Base-by-base conservation (phyloP, 2,113 vertebrate species). In the Crypturellus undulatus region DNA sequence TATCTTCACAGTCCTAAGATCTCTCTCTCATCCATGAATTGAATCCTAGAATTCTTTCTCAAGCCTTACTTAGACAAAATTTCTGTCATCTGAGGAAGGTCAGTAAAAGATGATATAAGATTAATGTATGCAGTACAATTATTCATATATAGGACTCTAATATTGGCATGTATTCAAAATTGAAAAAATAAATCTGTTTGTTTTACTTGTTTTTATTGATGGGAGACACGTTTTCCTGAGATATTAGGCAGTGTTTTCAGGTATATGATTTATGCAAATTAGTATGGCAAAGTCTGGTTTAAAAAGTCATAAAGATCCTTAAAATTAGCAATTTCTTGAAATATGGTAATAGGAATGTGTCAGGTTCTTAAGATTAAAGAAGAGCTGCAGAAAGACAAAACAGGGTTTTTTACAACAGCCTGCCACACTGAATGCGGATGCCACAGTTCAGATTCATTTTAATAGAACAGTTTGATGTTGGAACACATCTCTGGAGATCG, bases 311-410 rank as follows among this genome's bases (percentile, higher is more conserved):
- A 78, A 83, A 83, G 63, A 77, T 70, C 8, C 38, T 69, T 82
- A 16, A 88, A 95, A 80, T 34, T 2, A 38, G 82, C 8, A n/a
- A 24, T 13, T 70, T 73, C 12, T 70, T 90, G 26, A 78, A 87
- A 63, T 9, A 2, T 51, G 69, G 10, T 51, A 5, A n/a, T 75
- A n/a, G 16, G 72, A 42, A n/a, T 70, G 22, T 6, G 28, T 9
- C 9, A 78, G 12, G 24, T 67, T 64, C 30, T 84, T 45, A 62
- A 51, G 20, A 80, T 67, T 59, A 77, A 80, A 32, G 19, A 34
- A 62, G 77, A 90, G 9, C 9, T 67, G 28, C 40, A 28, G 52
- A 62, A 54, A 64, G 24, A 58, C 9, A 52, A 47, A 77, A 71
- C 25, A 52, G 2, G 0, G 12, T 43, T 12, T 49, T 21, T 49